phyloP scores from a whole-genome alignment of 1,140 invertebrate genomes.

The Macrobrachium nipponense region DNA sequence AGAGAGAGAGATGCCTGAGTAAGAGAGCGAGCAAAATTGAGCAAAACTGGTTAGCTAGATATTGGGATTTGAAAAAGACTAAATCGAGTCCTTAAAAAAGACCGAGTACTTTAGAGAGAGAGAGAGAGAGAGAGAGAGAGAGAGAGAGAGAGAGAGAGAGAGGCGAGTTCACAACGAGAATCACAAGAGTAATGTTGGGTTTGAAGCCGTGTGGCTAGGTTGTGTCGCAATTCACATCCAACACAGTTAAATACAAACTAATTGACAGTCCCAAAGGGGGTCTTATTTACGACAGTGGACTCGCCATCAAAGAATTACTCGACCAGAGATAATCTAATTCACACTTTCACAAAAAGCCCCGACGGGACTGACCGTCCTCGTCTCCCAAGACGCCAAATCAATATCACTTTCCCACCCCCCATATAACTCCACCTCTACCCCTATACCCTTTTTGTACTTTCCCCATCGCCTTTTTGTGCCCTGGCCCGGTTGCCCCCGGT shows the following conservation, averaged over 20 bases:
- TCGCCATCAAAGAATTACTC: conserved; percentile 9
- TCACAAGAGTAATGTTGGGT: conserved; percentile 21
- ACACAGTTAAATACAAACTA: conserved; percentile 42
- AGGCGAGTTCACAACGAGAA: conserved; percentile 2
- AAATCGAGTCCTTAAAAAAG: neutral
- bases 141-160: conserved; percentile 10
- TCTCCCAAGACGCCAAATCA: neutral
- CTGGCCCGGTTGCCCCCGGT: neutral
- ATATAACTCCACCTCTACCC: neutral
- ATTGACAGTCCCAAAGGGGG: conserved; percentile 28
- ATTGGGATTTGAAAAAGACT: neutral
- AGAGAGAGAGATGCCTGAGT: neutral
- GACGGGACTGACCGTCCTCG: conserved; percentile 8
- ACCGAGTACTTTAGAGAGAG: too few relatives aligned
- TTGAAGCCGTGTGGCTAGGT: too few relatives aligned
- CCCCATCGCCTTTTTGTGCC: neutral
- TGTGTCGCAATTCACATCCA: neutral
- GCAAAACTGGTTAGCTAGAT: neutral
- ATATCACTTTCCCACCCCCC: neutral
- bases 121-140: neutral
- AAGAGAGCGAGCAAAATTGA: neutral
- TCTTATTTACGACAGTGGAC: conserved; percentile 34
- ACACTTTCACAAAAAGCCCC: neutral
- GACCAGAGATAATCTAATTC: conserved; percentile 41
- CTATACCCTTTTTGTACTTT: neutral